Base-by-base conservation (phyloP, 2,797 vertebrate genomes). In the Hipposideros larvatus region DNA sequence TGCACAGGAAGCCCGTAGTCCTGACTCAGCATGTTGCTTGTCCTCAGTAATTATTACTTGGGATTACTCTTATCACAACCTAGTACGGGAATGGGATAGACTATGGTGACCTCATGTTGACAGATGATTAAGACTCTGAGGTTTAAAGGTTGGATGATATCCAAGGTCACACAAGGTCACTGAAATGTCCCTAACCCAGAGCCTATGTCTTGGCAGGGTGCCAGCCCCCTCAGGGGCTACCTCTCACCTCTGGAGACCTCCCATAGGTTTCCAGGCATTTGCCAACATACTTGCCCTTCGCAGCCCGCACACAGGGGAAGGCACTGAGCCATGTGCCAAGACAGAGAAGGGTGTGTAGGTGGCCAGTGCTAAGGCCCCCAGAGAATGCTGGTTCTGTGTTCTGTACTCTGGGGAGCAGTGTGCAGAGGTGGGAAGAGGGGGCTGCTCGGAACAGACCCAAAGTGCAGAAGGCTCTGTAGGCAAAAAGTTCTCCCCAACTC, bases 361-460 rank as follows among this genome's bases (percentile, higher is more conserved):
- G 77, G 92, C 82, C 34, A 11, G 61, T 2, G 55, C 83, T 41
- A 24, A 31, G 87, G 63, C 70, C 61, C 91, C 86, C n/a, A 11
- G 34, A 63, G 43, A 41, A 71, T 3, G 68, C 53, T 34, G 73
- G 46, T 46, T 89, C 89, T 91, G 0, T 65, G 85, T 37, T 90
- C 73, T 59, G 75, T 73, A 46, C 96, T 74, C 68, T 0, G 37
- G 21, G 74, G 41, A 88, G 68, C 51, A 48, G 13, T 78, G 53
- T 87, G 90, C 96, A 94, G 78, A 84, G 87, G 65, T 95, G 95
- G 91, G 86, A 84, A 93, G 74, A 84, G 37, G 91, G 87, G 66
- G 87, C 87, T 94, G 82, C 79, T 87, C 34, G 65, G 93, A 89
- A 91, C 28, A 83, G 91, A 93, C 19, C 31, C 41, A 59, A 91